A percentile compares a stretch with the other conserved stretches of the same genome.
Conservation (phyloP, 2,888 invertebrate genomes). For the Drosophila sordidula region DNA sequence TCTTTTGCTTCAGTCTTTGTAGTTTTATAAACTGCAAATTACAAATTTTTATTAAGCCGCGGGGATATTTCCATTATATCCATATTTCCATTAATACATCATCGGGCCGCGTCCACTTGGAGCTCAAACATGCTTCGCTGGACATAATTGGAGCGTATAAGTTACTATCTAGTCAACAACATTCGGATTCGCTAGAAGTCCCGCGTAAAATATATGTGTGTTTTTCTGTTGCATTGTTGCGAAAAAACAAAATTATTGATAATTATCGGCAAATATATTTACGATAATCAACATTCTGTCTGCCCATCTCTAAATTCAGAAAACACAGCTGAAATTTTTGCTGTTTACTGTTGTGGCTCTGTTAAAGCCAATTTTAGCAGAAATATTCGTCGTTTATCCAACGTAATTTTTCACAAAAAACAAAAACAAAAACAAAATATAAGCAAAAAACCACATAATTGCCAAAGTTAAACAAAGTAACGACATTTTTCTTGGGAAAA, state of each 20-base stretch:
- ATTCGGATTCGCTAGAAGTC: slow-evolving; percentile 18
- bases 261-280: slow-evolving; percentile 4
- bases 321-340: neutral
- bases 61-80: neutral
- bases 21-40: slow-evolving; percentile 86
- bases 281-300: neutral
- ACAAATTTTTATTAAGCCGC: neutral
- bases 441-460: neutral
- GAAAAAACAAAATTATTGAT: slow-evolving; percentile 1
- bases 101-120: slow-evolving; percentile 83
- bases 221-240: slow-evolving; percentile 28
- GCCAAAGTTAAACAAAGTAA: too few species aligned
- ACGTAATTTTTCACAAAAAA: neutral
- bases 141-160: slow-evolving; percentile 62
- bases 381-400: too few species aligned
- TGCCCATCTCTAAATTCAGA: slow-evolving; percentile 9
- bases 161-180: slow-evolving; percentile 8
- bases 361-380: neutral
- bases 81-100: too few species aligned
- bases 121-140: slow-evolving; percentile 52
- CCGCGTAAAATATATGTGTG: slow-evolving; percentile 48
- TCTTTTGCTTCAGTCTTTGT: slow-evolving; percentile 91
- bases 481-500: neutral
- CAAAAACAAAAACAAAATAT: neutral
- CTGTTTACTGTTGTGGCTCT: neutral